These are phyloP conservation scores for Bradypodion pumilum DNA, from an alignment of 2,797 vertebrate species.

Conservation along the genomic window DNA sequence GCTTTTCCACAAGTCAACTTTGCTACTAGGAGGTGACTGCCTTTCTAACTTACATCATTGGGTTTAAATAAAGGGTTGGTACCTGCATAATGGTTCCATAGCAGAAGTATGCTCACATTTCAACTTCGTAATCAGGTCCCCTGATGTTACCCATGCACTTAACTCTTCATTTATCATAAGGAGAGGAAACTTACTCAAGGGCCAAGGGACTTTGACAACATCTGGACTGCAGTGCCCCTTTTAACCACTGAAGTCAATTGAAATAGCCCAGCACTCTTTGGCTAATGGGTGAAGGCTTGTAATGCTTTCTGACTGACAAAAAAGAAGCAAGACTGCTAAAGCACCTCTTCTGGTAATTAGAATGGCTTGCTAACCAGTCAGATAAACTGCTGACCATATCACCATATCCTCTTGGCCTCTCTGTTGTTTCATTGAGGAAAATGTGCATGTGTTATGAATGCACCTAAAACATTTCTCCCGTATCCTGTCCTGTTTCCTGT, in stretches of 20 bases:
- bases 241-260: not conserved
- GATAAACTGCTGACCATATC: not conserved
- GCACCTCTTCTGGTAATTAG: no score
- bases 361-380: not conserved
- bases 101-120: not conserved
- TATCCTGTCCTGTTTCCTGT: not conserved
- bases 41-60: not conserved
- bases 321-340: not conserved
- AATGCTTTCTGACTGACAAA: not conserved
- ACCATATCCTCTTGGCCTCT: not conserved
- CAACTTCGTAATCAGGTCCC: not conserved
- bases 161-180: not conserved
- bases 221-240: not conserved
- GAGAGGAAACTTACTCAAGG: not conserved
- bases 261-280: not conserved
- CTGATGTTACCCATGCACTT: not conserved
- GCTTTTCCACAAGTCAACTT: not conserved
- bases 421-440: not conserved
- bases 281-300: not conserved
- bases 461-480: not conserved
- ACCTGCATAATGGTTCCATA: not conserved
- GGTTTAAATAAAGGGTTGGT: not conserved
- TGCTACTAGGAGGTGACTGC: not conserved
- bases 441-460: not conserved
- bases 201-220: not conserved